These are phyloP conservation scores for Parochlus steinenii DNA, from an alignment of 2,888 invertebrate species.

Conservation along the genomic window DNA sequence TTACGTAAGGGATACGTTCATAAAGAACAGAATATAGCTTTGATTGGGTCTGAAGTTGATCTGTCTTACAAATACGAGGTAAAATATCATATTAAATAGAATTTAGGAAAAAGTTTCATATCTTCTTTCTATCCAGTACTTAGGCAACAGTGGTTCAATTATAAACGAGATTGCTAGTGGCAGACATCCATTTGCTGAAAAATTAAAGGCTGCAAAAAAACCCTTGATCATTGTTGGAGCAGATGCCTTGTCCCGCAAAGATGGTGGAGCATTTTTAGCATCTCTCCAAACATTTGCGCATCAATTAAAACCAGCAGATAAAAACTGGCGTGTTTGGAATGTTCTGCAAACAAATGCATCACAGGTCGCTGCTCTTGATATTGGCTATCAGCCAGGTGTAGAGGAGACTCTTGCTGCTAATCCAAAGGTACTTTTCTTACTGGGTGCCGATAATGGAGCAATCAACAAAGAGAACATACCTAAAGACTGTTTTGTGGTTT, in stretches of 20 bases:
- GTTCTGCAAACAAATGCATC: constrained; percentile 85
- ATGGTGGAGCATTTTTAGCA: constrained; percentile 61
- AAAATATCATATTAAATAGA: constrained; percentile 15
- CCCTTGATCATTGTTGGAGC: constrained; percentile 91
- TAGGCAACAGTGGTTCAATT: constrained; percentile 62
- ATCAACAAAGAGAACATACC: constrained; percentile 63
- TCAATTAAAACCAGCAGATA: constrained; percentile 28
- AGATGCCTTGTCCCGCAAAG: constrained; percentile 58
- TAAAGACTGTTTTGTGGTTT: constrained; percentile 70
- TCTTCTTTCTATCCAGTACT: constrained; percentile 37
- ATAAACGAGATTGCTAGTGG: constrained; percentile 60
- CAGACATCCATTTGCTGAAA: constrained; percentile 48
- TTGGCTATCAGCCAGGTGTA: constrained; percentile 75
- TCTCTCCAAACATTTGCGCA: constrained; percentile 57
- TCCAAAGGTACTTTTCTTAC: constrained; percentile 69
- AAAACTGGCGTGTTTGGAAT: constrained; percentile 71
- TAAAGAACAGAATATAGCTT: constrained; percentile 71
- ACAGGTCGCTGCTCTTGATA: constrained; percentile 86
- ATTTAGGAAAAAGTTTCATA: constrained; percentile 1
- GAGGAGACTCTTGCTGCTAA: constrained; percentile 36
- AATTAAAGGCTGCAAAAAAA: constrained; percentile 58
- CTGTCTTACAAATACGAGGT: constrained; percentile 82
- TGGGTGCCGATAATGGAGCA: constrained; percentile 85
- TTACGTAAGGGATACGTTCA: constrained; percentile 92
- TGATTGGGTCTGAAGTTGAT: constrained; percentile 83